phyloP scores from a whole-genome alignment of 2,888 invertebrate species.

The Plebejus melissa region DNA sequence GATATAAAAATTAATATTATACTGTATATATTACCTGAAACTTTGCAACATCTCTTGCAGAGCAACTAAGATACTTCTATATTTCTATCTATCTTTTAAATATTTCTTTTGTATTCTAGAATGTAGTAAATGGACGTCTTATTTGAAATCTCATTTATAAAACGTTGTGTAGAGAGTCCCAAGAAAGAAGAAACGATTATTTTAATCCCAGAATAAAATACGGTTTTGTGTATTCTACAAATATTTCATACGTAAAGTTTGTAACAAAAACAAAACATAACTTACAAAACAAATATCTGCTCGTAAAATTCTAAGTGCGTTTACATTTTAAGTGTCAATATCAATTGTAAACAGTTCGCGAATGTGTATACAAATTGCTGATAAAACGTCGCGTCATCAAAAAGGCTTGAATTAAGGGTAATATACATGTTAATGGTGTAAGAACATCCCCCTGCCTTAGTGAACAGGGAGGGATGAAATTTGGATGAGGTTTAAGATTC shows the following conservation, averaged over 20 bases:
- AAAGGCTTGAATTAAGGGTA: conserved; percentile 65
- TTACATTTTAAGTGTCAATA: conserved; percentile 20
- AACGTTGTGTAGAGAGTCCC: too few species aligned
- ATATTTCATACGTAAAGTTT: too few species aligned
- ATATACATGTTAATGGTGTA: conserved; percentile 72
- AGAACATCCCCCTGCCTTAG: conserved; percentile 58
- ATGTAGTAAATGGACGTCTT: too few species aligned
- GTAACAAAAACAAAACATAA: conserved; percentile 5
- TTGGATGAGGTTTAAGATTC: conserved; percentile 41
- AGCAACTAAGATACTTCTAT: not conserved
- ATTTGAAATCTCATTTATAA: too few species aligned
- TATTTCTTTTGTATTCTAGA: too few species aligned
- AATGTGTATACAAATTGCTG: conserved; percentile 50
- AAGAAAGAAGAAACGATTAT: too few species aligned
- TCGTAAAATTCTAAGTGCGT: not conserved
- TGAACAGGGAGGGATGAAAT: conserved; percentile 38
- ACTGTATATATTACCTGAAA: not conserved
- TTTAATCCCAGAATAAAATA: too few species aligned
- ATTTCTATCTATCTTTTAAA: too few species aligned
- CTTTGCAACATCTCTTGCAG: not conserved
- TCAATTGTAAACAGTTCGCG: conserved; percentile 35
- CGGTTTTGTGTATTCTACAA: too few species aligned
- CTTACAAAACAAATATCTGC: not conserved
- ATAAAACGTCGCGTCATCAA: conserved; percentile 58
- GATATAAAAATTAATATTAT: not conserved